A percentile compares a stretch with the other conserved stretches of the same genome.
phyloP scores from a whole-genome alignment of 2,888 invertebrate genomes.

The Scaeva pyrastri region DNA sequence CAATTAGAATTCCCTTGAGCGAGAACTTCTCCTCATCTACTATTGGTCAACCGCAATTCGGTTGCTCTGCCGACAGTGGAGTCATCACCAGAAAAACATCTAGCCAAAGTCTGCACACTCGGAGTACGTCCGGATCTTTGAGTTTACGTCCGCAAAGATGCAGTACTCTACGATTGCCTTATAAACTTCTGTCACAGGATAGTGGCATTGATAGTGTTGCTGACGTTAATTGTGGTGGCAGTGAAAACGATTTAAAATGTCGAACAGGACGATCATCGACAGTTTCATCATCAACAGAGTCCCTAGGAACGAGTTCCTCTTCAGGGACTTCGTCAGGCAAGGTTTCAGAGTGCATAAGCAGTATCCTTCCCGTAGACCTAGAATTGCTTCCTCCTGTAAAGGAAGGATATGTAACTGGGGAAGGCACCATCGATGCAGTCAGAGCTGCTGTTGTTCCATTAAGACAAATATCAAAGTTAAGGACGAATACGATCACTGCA shows the following conservation, averaged over 20 bases:
- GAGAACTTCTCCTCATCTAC: constrained; percentile 80
- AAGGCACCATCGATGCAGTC: constrained; percentile 81
- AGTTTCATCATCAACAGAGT: constrained; percentile 77
- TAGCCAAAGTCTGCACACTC: constrained; percentile 77
- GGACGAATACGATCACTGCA: constrained; percentile 70
- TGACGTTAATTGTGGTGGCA: constrained; percentile 61
- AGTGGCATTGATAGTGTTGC: constrained; percentile 83
- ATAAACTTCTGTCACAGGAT: constrained; percentile 82
- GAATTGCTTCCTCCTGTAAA: constrained; percentile 61
- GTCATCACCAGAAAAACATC: constrained; percentile 69
- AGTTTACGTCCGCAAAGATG: constrained; percentile 77
- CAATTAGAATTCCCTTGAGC: constrained; percentile 81
- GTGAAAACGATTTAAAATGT: constrained; percentile 69
- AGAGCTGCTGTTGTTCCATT: constrained; percentile 77
- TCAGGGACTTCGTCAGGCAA: constrained; percentile 74
- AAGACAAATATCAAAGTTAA: constrained; percentile 76
- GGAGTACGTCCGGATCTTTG: constrained; percentile 81
- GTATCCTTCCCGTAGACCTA: constrained; percentile 51
- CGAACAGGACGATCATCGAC: constrained; percentile 63
- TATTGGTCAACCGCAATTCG: constrained; percentile 79
- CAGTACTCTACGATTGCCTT: constrained; percentile 77
- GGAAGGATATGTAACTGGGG: constrained; percentile 71
- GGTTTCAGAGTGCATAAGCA: constrained; percentile 68
- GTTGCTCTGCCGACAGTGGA: constrained; percentile 82
- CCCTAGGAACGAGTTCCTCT: constrained; percentile 80